Base-by-base conservation (phyloP, 2,797 vertebrate species). In the Pagetopsis macropterus region DNA sequence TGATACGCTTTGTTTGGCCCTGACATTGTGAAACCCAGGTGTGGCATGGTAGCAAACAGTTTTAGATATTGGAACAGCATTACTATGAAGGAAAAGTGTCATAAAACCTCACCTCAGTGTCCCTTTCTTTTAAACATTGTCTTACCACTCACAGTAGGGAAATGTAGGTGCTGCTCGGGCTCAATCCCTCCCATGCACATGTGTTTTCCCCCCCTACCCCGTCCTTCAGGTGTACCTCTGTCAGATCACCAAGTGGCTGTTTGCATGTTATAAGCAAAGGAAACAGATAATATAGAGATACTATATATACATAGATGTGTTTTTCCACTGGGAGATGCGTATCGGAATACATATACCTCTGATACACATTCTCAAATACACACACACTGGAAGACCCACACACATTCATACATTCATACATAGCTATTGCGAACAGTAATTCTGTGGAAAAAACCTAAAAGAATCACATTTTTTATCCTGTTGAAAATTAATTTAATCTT, bases 241-340 rank as follows among this genome's bases (percentile, higher is more conserved):
- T 98, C 94, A 94, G 95, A 96, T 97, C 96, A 96, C 94, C 93
- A 94, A 95, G 95, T 96, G 96, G 95, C 96, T 96, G 95, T 96
- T 95, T 98, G 98, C 97, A 99, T 99, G 97, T 97, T 89, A 93
- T 95, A 93, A 95, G 93, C 94, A 97, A 94, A 92, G 90, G 89
- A 94, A 93, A 93, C 92, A 91, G 87, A 94, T 93, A 92, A 79
- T 92, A 93, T 94, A 95, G 94, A 94, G 85, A 94, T 93, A 88
- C 79, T 91, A 93, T 93, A 93, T 93, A 93, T 92, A 91, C 84
- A 92, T 91, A 93, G 79, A 91, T 91, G 91, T 89, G 90, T 93
- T 92, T 93, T 94, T 90, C 89, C 81, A 82, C 78, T 73, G 88
- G 87, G 83, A 88, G 85, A 88, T 79, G 71, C 59, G 76, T 91